Percentiles rank a stretch among this genome's conserved stretches.
These are phyloP conservation scores for Entosphenus tridentatus DNA, from an alignment of 2,113 vertebrate species.

Conservation along the genomic window DNA sequence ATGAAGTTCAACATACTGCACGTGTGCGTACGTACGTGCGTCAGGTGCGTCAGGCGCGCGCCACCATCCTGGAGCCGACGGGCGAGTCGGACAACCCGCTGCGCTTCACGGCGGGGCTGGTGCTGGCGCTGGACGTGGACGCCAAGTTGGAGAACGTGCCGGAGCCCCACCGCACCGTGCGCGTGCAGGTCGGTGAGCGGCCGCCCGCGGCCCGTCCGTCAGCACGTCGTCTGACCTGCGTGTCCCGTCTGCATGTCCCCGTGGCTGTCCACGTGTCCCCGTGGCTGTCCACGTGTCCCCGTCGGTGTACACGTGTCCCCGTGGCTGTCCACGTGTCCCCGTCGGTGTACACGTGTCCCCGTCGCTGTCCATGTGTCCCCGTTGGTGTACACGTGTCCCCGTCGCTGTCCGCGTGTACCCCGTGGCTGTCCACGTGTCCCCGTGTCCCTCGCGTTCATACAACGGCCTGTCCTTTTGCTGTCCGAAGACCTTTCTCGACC, in stretches of 20 bases:
- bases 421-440: not conserved
- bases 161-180: slow-evolving; percentile 58
- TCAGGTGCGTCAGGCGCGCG: slow-evolving; percentile 59
- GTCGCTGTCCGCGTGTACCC: not conserved
- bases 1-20: too few species aligned
- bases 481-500: too few species aligned
- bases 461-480: too few species aligned
- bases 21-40: not conserved
- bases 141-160: slow-evolving; percentile 71
- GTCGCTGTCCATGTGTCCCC: not conserved
- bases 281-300: not conserved
- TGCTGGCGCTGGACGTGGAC: slow-evolving; percentile 71
- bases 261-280: not conserved
- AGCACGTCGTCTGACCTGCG: slow-evolving; percentile 23
- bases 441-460: too few species aligned
- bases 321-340: not conserved
- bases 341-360: not conserved
- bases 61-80: slow-evolving; percentile 71
- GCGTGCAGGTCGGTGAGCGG: slow-evolving; percentile 71
- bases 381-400: not conserved
- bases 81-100: slow-evolving; percentile 88
- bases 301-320: too few species aligned
- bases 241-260: not conserved
- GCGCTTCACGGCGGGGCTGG: slow-evolving; percentile 63
- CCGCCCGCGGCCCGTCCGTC: slow-evolving; percentile 67